Base-by-base conservation (phyloP, 2,888 invertebrate species). In the Drosophila borborema region DNA sequence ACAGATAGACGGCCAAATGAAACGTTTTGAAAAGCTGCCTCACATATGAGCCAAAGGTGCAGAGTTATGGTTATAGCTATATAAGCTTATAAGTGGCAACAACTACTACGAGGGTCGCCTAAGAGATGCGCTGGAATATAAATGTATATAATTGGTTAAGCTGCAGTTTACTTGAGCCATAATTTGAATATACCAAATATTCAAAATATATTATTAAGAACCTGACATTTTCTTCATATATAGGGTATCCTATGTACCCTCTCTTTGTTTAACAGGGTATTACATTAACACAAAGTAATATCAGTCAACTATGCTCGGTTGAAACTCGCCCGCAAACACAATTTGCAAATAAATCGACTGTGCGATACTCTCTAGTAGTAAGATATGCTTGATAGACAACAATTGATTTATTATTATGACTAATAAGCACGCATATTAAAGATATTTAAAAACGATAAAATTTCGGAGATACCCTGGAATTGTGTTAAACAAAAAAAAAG, bases 51-150 rank as follows among this genome's bases (percentile, higher is more conserved):
- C 67, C 82, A 87, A 72, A 81, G 81, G 69, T 72, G 86, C 69
- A 82, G 66, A 85, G 80, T 88, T 90, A 85, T 85, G 90, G 65
- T 82, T 85, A 82, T 88, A 74, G 55, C 65, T 61, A 64, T 64
- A 45, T 53, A 63, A 48, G 43, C 46, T 43, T 23, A n/a, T 16
- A 36, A 31, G 23, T 56, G 14, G 3, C 14, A 16, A 38, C 36
- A 20, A 45, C 1, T 9, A 10, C 1, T 2, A 5, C 2, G 4
- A 10, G 9, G 9, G 16, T 10, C 16, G 16, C 40, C 41, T 46
- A 16, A 2, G 2, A 23, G 12, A 51, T 68, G 31, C 58, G 43
- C 63, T 56, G 12, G 9, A 54, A n/a, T 5, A 23, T 5, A 6
- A 8, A 3, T 2, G 0, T 7, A 3, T 20, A 6, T 10, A 20